phyloP scores from a whole-genome alignment of 2,797 vertebrate genomes.

The Gymnoscopelus microlampas region DNA sequence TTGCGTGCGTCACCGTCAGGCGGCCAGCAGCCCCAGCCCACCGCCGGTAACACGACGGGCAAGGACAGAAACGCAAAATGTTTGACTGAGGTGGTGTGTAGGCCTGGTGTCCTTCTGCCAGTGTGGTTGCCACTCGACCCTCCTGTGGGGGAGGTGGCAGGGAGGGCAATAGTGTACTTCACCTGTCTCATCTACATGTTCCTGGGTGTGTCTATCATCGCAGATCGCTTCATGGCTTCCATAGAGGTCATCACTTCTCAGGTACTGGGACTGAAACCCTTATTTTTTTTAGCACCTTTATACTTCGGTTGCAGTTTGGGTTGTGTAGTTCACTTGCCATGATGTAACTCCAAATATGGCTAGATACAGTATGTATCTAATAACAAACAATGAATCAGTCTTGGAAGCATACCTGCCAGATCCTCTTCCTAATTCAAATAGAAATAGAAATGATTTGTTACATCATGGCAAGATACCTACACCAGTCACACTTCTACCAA shows the following conservation, averaged over 20 bases:
- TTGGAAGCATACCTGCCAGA: too few relatives aligned
- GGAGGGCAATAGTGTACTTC: conserved; percentile 91
- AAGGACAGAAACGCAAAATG: not conserved
- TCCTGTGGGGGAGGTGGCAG: conserved; percentile 85
- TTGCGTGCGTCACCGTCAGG: conserved; percentile 37
- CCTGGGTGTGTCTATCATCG: conserved; percentile 94
- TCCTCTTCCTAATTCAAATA: too few relatives aligned
- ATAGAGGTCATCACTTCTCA: conserved; percentile 98
- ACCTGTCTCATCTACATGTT: conserved; percentile 94
- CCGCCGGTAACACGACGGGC: conserved; percentile 53
- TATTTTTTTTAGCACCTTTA: too few relatives aligned
- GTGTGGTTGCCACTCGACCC: conserved; percentile 90
- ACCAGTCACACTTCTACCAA: too few relatives aligned
- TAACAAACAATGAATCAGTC: too few relatives aligned
- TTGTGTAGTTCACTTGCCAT: too few relatives aligned
- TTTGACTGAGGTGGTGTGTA: conserved; percentile 73
- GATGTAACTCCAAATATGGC: too few relatives aligned
- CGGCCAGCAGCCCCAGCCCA: conserved; percentile 45
- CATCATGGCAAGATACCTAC: too few relatives aligned
- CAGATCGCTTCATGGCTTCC: conserved; percentile 97
- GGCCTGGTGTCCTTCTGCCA: conserved; percentile 87
- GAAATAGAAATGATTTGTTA: too few relatives aligned
- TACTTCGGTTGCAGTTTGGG: not conserved
- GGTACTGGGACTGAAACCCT: conserved; percentile 67
- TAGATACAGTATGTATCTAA: too few relatives aligned